phyloP scores from a whole-genome alignment of 2,888 invertebrate genomes.

The Heliconius ethilla region DNA sequence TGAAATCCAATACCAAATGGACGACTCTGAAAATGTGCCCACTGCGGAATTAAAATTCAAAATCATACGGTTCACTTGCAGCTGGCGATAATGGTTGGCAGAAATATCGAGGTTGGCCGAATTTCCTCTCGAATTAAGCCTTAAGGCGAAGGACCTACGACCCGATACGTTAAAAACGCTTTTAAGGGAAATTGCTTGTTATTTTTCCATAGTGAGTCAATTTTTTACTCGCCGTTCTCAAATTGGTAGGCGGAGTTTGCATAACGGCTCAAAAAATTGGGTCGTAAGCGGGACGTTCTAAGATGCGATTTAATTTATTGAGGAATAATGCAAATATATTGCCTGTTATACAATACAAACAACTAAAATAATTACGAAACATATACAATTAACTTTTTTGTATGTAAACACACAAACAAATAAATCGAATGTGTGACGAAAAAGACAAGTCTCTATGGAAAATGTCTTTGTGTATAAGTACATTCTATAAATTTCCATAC shows the following conservation, averaged over 20 bases:
- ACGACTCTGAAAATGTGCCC: slow-evolving; percentile 35
- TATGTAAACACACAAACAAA: too few species aligned
- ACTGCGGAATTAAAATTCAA: slow-evolving; percentile 40
- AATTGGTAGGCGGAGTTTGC: slow-evolving; percentile 47
- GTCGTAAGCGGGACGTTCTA: slow-evolving; percentile 44
- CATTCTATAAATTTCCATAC: slow-evolving; percentile 16
- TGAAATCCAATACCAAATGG: slow-evolving; percentile 26
- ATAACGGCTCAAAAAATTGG: slow-evolving; percentile 46
- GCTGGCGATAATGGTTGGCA: slow-evolving; percentile 45
- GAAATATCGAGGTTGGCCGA: slow-evolving; percentile 42
- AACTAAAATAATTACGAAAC: background rate
- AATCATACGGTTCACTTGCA: slow-evolving; percentile 45
- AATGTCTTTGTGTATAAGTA: background rate
- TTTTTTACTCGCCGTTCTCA: slow-evolving; percentile 45
- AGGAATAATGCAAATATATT: slow-evolving; percentile 29
- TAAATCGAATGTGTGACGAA: background rate
- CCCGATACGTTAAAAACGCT: slow-evolving; percentile 41
- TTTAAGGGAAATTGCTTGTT: slow-evolving; percentile 45
- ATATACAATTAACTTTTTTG: background rate
- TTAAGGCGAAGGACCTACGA: slow-evolving; percentile 44
- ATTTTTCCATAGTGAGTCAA: slow-evolving; percentile 43
- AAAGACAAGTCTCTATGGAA: background rate
- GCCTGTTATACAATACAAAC: slow-evolving; percentile 2
- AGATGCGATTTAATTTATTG: slow-evolving; percentile 38
- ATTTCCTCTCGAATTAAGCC: slow-evolving; percentile 45